Conservation (phyloP, 2,888 invertebrate species). For the Cancer borealis region DNA sequence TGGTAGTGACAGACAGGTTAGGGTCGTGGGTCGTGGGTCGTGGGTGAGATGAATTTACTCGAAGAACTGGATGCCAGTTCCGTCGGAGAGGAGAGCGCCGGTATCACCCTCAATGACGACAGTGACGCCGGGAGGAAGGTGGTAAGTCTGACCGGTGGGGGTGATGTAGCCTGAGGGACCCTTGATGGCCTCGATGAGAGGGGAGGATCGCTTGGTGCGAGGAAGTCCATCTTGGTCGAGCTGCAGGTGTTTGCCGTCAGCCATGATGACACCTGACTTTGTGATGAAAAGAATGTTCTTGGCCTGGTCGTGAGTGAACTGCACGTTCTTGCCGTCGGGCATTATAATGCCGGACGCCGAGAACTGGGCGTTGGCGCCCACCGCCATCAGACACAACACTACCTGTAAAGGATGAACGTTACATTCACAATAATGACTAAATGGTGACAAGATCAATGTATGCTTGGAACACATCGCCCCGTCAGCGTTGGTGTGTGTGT, state of each 20-base stretch:
- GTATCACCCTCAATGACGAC: not conserved
- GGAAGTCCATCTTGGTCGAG: slow-evolving; percentile 4
- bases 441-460: too few species aligned
- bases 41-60: not conserved
- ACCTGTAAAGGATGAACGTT: slow-evolving; percentile 42
- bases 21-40: not conserved
- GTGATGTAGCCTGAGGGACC: slow-evolving; percentile 20
- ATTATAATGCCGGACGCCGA: slow-evolving; percentile 27
- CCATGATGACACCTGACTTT: not conserved
- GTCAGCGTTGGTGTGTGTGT: too few species aligned
- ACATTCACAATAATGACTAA: too few species aligned
- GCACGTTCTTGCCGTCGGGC: not conserved
- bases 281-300: not conserved
- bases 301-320: not conserved
- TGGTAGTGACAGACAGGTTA: too few species aligned
- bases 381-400: slow-evolving; percentile 54
- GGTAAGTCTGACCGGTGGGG: not conserved
- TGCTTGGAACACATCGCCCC: too few species aligned
- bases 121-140: not conserved
- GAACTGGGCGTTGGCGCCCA: slow-evolving; percentile 48
- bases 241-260: slow-evolving; percentile 15
- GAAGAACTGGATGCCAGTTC: not conserved
- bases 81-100: not conserved
- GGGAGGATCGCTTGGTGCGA: slow-evolving; percentile 1
- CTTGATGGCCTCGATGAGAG: not conserved